A percentile compares a stretch with the other conserved stretches of the same genome.
Conservation (phyloP, 2,888 invertebrate species). For the Unio pictorum region DNA sequence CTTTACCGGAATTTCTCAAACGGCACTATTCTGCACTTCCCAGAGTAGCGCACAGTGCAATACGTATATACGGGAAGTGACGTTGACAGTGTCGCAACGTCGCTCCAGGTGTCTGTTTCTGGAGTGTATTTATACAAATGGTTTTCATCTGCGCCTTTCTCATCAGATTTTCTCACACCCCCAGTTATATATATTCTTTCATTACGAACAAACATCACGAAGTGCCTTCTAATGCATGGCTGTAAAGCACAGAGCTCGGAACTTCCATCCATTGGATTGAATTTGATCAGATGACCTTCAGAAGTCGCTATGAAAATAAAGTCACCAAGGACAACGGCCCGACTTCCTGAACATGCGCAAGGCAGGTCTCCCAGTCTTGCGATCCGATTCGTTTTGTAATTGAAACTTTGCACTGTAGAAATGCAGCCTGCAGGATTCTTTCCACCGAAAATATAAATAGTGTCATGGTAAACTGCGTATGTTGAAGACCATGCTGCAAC, state of each 20-base stretch:
- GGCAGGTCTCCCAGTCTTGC: conserved; percentile 13
- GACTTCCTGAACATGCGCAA: conserved; percentile 19
- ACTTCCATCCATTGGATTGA: conserved; percentile 9
- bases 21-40: conserved; percentile 16
- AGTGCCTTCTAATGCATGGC: conserved; percentile 19
- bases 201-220: conserved; percentile 14
- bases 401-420: conserved; percentile 14
- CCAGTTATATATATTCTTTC: conserved; percentile 13
- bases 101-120: conserved; percentile 10
- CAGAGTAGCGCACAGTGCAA: conserved; percentile 15
- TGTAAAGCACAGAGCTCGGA: conserved; percentile 22
- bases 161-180: conserved; percentile 13
- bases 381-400: conserved; percentile 8
- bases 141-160: not conserved
- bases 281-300: conserved; percentile 28
- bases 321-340: conserved; percentile 16
- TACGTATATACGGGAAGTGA: conserved; percentile 10
- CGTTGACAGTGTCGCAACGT: conserved; percentile 1
- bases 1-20: conserved; percentile 8
- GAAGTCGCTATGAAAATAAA: conserved; percentile 18
- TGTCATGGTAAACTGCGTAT: conserved; percentile 5
- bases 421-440: conserved; percentile 8
- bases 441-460: conserved; percentile 20
- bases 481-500: conserved; percentile 10
- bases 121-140: conserved; percentile 13